phyloP scores from a whole-genome alignment of 2,113 vertebrate species.

The Poeciliopsis occidentalis region DNA sequence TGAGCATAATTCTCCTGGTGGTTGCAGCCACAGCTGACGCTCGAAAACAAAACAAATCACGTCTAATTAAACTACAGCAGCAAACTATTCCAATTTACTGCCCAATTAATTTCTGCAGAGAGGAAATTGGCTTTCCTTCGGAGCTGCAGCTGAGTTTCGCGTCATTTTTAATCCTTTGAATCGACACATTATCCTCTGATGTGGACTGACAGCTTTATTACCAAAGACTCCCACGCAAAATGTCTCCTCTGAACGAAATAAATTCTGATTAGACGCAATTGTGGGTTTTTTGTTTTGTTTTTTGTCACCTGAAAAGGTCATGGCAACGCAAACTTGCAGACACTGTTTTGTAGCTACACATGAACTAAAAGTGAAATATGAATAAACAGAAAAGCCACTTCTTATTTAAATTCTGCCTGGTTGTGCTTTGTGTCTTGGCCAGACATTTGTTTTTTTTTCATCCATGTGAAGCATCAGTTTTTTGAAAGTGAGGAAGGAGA shows the following conservation, averaged over 20 bases:
- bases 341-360: background rate
- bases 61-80: background rate
- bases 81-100: background rate
- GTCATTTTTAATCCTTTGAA: conserved; percentile 17
- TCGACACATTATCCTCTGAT: background rate
- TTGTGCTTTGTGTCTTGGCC: background rate
- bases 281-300: background rate
- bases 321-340: background rate
- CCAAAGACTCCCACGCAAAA: background rate
- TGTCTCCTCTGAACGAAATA: conserved; percentile 1
- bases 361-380: background rate
- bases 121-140: conserved; percentile 8
- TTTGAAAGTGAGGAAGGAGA: background rate
- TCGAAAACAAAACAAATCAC: background rate
- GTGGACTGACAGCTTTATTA: conserved; percentile 1
- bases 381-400: background rate
- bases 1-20: background rate
- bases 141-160: background rate
- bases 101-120: background rate
- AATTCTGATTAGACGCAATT: background rate
- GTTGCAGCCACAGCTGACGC: background rate
- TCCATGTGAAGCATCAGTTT: background rate
- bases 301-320: background rate
- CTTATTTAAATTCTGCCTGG: background rate
- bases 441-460: background rate